phyloP scores from a whole-genome alignment of 2,888 invertebrate species.

The Melinaea marsaeus region DNA sequence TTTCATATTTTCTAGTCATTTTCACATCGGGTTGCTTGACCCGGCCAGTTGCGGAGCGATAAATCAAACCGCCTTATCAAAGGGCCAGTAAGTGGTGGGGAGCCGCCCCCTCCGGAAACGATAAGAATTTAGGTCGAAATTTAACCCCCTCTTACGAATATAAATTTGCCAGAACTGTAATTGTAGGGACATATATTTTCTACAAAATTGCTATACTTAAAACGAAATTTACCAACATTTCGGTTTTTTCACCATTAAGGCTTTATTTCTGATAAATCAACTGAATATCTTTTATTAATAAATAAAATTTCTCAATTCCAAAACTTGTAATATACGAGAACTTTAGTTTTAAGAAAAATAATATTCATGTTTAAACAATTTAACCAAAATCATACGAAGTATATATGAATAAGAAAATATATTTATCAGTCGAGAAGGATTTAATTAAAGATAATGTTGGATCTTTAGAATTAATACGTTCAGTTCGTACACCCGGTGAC shows the following conservation, averaged over 20 bases:
- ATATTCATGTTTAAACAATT: too few species aligned
- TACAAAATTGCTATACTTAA: slow-evolving; percentile 11
- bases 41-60: slow-evolving; percentile 28
- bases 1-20: background rate
- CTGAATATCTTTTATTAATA: too few species aligned
- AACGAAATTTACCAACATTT: background rate
- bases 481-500: background rate
- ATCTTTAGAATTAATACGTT: background rate
- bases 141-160: slow-evolving; percentile 6
- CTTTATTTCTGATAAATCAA: too few species aligned
- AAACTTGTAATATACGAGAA: too few species aligned
- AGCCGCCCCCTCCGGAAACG: slow-evolving; percentile 29
- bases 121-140: slow-evolving; percentile 30
- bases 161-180: slow-evolving; percentile 17
- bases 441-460: too few species aligned
- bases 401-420: too few species aligned
- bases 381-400: too few species aligned
- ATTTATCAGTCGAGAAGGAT: too few species aligned
- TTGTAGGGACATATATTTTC: slow-evolving; percentile 20
- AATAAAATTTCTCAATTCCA: too few species aligned
- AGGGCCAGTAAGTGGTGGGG: slow-evolving; percentile 25
- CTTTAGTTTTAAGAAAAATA: too few species aligned
- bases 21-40: slow-evolving; percentile 14
- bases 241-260: too few species aligned
- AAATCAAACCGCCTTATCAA: slow-evolving; percentile 29